phyloP scores from a whole-genome alignment of 2,113 vertebrate genomes.

The Embiotoca jacksoni region DNA sequence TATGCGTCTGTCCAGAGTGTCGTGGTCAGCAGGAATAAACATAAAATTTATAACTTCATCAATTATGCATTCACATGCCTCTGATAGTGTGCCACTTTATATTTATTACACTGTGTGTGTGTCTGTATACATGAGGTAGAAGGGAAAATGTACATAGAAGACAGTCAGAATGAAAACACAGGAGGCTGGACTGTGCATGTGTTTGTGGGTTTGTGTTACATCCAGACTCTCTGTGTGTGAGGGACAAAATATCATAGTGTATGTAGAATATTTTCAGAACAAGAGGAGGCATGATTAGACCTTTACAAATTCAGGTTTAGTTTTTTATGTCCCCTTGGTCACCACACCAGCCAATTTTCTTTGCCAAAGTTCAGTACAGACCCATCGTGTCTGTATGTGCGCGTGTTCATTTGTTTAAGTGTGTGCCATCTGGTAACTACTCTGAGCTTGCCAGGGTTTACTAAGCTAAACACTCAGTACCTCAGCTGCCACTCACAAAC shows the following conservation, averaged over 20 bases:
- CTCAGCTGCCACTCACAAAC: not conserved
- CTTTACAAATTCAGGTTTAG: not conserved
- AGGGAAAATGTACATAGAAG: constrained; percentile 11
- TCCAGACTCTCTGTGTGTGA: not conserved
- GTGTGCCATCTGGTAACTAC: constrained; percentile 77
- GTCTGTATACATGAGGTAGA: constrained; percentile 19
- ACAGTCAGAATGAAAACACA: constrained; percentile 2
- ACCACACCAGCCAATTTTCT: not conserved
- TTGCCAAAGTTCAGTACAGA: constrained; percentile 26
- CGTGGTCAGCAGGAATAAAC: constrained; percentile 32
- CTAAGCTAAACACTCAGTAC: constrained; percentile 37
- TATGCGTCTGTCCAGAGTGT: not conserved
- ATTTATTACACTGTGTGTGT: constrained; percentile 38
- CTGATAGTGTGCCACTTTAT: constrained; percentile 45
- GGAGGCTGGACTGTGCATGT: not conserved
- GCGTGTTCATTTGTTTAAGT: constrained; percentile 77
- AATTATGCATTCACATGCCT: constrained; percentile 54
- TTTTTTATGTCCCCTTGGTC: not conserved
- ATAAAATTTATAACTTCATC: constrained; percentile 42
- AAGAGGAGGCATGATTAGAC: not conserved
- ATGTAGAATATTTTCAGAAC: not conserved
- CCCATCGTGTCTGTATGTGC: constrained; percentile 12
- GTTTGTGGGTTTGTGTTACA: not conserved
- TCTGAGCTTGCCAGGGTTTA: constrained; percentile 64
- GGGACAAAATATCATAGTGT: not conserved